phyloP scores from a whole-genome alignment of 2,113 vertebrate species.

The Prunella himalayana region DNA sequence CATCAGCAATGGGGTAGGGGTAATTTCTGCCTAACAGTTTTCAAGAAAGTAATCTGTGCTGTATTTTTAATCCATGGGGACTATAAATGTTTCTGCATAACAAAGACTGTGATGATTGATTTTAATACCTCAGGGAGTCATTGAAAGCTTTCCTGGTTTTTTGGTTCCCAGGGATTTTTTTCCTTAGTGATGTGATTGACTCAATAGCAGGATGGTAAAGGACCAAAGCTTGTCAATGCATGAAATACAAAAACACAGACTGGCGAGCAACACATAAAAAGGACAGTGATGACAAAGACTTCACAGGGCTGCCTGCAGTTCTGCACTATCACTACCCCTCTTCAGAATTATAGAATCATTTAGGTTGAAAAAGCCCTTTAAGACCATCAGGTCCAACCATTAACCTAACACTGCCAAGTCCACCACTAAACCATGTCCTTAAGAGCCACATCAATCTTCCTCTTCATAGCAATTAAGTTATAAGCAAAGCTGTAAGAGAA shows the following conservation, averaged over 20 bases:
- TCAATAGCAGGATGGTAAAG: not conserved
- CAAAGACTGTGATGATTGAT: not conserved
- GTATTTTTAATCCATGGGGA: not conserved
- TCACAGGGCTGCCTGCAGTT: not conserved
- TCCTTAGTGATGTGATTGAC: not conserved
- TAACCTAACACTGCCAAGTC: not conserved
- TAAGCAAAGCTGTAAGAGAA: not conserved
- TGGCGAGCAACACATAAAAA: not conserved
- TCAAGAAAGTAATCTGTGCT: not conserved
- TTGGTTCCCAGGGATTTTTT: not conserved
- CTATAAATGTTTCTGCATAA: not conserved
- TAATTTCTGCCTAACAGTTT: not conserved
- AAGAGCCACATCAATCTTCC: not conserved
- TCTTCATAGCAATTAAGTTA: not conserved
- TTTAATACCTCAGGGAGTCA: not conserved
- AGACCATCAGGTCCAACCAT: not conserved
- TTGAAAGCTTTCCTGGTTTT: not conserved
- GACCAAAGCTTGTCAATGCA: not conserved
- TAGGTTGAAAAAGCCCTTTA: not conserved
- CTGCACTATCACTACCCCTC: accelerated
- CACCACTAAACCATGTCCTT: not conserved
- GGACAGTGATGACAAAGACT: not conserved
- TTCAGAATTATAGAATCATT: not conserved
- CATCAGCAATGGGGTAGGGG: not conserved
- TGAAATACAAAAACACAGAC: not conserved